Percentiles rank a stretch among this genome's conserved stretches.
phyloP scores from a whole-genome alignment of 2,888 invertebrate genomes.

The Epistrophe eligans region DNA sequence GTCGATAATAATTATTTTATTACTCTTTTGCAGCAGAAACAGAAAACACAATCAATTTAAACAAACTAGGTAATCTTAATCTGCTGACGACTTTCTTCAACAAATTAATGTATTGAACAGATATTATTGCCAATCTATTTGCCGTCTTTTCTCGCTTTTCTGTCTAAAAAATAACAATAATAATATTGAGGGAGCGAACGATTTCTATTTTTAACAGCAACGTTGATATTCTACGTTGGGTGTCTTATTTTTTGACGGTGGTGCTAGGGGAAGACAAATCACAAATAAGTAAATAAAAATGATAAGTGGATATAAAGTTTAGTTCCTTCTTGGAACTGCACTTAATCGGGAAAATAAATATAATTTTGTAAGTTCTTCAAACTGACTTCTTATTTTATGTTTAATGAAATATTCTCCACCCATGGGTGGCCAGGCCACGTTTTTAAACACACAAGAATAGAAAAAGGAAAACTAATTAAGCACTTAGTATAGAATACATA shows the following conservation, averaged over 20 bases:
- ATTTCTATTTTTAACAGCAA: conserved; percentile 63
- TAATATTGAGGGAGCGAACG: conserved; percentile 55
- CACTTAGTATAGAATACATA: neutral
- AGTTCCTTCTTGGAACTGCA: conserved; percentile 5
- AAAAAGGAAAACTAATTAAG: conserved; percentile 3
- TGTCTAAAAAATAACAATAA: conserved; percentile 62
- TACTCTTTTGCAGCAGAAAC: conserved; percentile 12
- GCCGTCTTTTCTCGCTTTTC: conserved; percentile 10
- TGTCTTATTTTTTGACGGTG: conserved; percentile 6
- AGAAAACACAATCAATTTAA: conserved; percentile 15
- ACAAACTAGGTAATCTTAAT: conserved; percentile 30
- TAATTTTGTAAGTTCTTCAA: neutral
- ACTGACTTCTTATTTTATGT: too few species aligned
- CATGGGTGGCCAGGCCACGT: conserved; percentile 6
- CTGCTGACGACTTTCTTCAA: neutral
- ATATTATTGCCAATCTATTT: conserved; percentile 67
- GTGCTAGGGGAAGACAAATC: conserved; percentile 22
- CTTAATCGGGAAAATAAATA: neutral
- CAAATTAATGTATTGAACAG: conserved; percentile 47
- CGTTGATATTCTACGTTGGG: conserved; percentile 54
- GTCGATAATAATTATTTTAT: conserved; percentile 17
- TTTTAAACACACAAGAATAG: neutral
- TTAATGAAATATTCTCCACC: neutral
- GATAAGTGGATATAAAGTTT: conserved; percentile 17
- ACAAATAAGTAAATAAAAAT: conserved; percentile 36